These are phyloP conservation scores for Amphilophus citrinellus DNA, from an alignment of 2,113 vertebrate genomes.

Conservation along the genomic window DNA sequence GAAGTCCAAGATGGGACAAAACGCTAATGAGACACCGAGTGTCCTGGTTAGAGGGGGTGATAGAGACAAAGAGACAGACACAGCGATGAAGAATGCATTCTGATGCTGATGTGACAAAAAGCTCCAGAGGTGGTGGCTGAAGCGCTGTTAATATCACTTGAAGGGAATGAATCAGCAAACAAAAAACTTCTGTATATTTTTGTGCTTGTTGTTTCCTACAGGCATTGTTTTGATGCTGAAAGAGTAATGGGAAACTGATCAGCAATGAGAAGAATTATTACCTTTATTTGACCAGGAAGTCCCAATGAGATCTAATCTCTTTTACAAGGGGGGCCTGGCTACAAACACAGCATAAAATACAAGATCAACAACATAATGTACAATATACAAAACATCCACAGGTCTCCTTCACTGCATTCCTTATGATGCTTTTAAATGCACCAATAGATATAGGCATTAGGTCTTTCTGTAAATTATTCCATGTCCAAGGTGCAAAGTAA, in stretches of 20 bases:
- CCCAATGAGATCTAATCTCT: background rate
- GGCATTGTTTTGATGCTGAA: background rate
- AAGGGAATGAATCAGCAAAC: background rate
- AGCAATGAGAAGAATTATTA: background rate
- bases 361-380: background rate
- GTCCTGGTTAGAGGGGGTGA: slow-evolving; percentile 44
- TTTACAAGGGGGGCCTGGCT: background rate
- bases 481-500: too few species aligned
- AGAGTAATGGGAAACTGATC: background rate
- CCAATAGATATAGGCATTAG: background rate
- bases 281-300: slow-evolving; percentile 8
- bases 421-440: background rate
- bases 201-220: background rate
- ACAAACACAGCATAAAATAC: background rate
- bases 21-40: slow-evolving; percentile 50
- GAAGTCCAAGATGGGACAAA: slow-evolving; percentile 57
- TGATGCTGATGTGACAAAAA: slow-evolving; percentile 10
- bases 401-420: background rate
- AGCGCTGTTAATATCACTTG: background rate
- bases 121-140: slow-evolving; percentile 2
- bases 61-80: slow-evolving; percentile 27
- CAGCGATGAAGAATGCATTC: slow-evolving; percentile 22
- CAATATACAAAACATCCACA: background rate
- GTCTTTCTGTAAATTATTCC: background rate
- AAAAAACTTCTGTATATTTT: background rate